Conservation (phyloP, 1,140 invertebrate genomes). For the Drosophila punjabiensis region DNA sequence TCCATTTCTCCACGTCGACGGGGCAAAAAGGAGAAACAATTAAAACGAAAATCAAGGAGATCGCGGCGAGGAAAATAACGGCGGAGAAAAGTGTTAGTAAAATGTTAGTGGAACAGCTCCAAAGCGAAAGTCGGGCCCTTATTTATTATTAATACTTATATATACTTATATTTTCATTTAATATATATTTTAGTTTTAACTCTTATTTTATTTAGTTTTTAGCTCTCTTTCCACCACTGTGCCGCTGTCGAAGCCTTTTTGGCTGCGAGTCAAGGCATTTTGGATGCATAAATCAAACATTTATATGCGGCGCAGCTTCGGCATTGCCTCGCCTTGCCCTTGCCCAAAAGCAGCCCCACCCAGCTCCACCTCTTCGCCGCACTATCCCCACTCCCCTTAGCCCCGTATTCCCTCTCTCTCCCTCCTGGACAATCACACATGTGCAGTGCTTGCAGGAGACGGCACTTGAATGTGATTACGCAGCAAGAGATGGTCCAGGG, state of each 20-base stretch:
- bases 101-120: no score
- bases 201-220: not conserved
- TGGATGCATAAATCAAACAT: slow-evolving; percentile 84
- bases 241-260: slow-evolving; percentile 72
- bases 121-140: no score
- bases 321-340: slow-evolving; percentile 69
- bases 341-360: slow-evolving; percentile 31
- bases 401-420: not conserved
- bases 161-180: not conserved
- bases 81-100: no score
- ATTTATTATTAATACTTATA: no score
- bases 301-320: slow-evolving; percentile 81
- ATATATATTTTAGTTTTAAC: not conserved
- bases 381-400: not conserved
- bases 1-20: no score
- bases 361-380: slow-evolving; percentile 15
- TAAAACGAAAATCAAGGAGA: no score
- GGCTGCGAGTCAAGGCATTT: slow-evolving; percentile 81
- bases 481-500: slow-evolving; percentile 73
- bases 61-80: no score
- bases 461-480: slow-evolving; percentile 82
- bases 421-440: slow-evolving; percentile 56
- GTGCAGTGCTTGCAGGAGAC: slow-evolving; percentile 50
- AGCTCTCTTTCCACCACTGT: slow-evolving; percentile 30
- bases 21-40: no score